Conservation (phyloP, 2,797 vertebrate genomes). For the Limosa lapponica region DNA sequence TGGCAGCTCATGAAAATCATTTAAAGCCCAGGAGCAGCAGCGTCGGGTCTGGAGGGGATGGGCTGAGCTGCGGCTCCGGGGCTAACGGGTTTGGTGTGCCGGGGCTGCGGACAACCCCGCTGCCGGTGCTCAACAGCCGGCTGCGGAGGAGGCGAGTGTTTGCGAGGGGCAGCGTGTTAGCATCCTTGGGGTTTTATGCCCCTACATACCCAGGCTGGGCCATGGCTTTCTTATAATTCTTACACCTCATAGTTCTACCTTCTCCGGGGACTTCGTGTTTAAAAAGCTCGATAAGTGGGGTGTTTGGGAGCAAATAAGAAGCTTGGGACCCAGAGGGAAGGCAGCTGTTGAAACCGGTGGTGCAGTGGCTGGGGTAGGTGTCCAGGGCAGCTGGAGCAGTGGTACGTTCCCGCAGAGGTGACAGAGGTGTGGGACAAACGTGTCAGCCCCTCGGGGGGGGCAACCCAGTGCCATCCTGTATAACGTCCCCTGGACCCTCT, state of each 20-base stretch:
- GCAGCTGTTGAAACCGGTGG: not conserved
- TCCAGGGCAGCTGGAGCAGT: rapidly evolving
- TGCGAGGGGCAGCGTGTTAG: rapidly evolving
- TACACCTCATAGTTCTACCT: not conserved
- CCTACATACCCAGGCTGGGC: not conserved
- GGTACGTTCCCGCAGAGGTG: not conserved
- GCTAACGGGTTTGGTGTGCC: not conserved
- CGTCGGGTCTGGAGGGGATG: not conserved
- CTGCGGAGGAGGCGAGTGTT: not conserved
- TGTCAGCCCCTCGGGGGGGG: too few species aligned
- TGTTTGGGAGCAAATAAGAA: not conserved
- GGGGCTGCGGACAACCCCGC: not conserved
- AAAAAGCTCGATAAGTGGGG: not conserved
- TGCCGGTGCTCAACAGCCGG: not conserved
- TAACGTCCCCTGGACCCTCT: rapidly evolving
- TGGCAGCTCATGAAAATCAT: conserved; percentile 2
- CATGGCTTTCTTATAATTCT: not conserved
- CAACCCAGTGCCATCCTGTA: not conserved
- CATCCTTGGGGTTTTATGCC: not conserved
- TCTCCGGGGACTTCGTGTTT: not conserved
- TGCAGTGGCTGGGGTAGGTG: not conserved
- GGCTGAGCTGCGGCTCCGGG: not conserved
- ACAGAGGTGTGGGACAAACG: not conserved
- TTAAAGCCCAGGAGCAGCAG: not conserved
- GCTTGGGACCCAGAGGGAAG: not conserved